These are phyloP conservation scores for Nemopilema nomurai DNA, from an alignment of 30 jellyfish, hydroid and myxozoan genomes.

Conservation along the genomic window DNA sequence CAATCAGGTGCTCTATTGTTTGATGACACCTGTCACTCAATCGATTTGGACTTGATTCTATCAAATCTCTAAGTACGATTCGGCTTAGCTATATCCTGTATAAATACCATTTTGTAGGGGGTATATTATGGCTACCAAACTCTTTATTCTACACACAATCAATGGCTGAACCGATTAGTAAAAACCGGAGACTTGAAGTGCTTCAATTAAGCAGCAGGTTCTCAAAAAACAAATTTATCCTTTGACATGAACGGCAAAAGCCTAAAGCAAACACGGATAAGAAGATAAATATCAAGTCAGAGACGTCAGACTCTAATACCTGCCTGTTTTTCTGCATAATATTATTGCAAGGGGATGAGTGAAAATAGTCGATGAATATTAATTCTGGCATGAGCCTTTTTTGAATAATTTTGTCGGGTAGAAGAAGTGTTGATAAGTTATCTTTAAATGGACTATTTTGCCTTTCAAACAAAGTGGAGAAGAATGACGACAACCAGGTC, in stretches of 20 bases:
- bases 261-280: neutral
- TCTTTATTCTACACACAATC: slow-evolving; percentile 33
- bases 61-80: slow-evolving; percentile 44
- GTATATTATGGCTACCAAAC: slow-evolving; percentile 4
- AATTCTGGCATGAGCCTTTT: too few relatives aligned
- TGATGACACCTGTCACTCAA: slow-evolving; percentile 54
- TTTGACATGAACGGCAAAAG: neutral
- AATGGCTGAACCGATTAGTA: slow-evolving; percentile 3
- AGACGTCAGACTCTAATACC: too few relatives aligned
- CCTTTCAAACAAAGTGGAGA: too few relatives aligned
- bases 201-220: neutral
- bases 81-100: slow-evolving; percentile 10
- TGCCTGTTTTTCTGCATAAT: too few relatives aligned
- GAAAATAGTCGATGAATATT: too few relatives aligned
- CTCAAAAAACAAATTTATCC: neutral
- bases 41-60: neutral
- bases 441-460: too few relatives aligned
- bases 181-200: neutral
- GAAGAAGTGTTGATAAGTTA: too few relatives aligned
- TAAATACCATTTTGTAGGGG: slow-evolving; percentile 32
- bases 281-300: neutral
- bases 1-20: slow-evolving; percentile 55
- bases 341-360: too few relatives aligned
- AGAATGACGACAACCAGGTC: too few relatives aligned
- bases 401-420: too few relatives aligned